These are phyloP conservation scores for Lutjanus campechanus DNA, from an alignment of 2,797 vertebrate species.

Conservation along the genomic window DNA sequence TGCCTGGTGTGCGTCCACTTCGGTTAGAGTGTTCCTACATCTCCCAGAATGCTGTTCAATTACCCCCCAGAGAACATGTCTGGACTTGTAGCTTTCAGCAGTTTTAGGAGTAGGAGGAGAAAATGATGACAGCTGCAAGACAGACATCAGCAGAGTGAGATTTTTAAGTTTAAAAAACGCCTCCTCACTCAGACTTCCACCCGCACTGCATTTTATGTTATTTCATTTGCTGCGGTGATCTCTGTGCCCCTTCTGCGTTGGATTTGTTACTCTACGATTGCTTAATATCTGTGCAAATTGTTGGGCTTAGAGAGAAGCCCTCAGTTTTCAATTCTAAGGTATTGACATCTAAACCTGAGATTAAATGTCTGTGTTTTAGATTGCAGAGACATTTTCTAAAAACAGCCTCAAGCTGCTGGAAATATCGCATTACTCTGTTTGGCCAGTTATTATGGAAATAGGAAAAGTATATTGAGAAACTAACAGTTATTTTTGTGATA, in stretches of 20 bases:
- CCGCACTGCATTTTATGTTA: not conserved
- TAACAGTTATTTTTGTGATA: not conserved
- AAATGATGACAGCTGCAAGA: conserved; percentile 7
- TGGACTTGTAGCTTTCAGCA: conserved; percentile 48
- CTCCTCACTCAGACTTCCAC: conserved; percentile 16
- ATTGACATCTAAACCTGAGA: not conserved
- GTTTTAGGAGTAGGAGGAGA: conserved; percentile 20
- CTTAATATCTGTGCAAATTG: not conserved
- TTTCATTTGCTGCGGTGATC: not conserved
- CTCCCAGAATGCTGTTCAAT: conserved; percentile 57
- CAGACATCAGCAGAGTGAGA: not conserved
- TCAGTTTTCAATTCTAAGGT: not conserved
- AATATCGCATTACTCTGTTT: not conserved
- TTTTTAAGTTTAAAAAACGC: not conserved
- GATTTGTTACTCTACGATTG: not conserved
- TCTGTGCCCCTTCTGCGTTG: not conserved
- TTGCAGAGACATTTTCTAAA: not conserved
- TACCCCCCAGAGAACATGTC: conserved; percentile 38
- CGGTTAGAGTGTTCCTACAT: conserved; percentile 34
- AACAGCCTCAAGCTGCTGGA: not conserved
- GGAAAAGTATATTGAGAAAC: not conserved
- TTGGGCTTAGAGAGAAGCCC: not conserved
- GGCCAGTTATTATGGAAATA: not conserved
- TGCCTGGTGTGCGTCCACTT: not conserved
- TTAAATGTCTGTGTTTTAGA: not conserved